Evolutionary conservation across 1,140 invertebrate species (phyloP).

Genomic region (Halictus rubicundus): DNA sequence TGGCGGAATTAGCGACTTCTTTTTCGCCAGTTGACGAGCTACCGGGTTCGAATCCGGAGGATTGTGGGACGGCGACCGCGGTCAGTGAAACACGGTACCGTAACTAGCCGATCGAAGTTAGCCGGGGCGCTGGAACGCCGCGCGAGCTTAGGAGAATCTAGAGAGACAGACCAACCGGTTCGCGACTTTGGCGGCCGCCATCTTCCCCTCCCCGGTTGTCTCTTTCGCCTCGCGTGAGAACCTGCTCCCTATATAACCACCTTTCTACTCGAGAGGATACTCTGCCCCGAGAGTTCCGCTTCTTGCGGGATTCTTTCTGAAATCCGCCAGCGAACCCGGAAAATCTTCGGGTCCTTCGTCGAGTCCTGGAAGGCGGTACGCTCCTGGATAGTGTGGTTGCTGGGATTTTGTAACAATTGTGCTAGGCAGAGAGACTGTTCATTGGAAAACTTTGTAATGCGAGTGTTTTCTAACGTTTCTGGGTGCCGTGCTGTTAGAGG

Average conservation of each 20-base stretch:
- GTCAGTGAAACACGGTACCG: constrained; percentile 33
- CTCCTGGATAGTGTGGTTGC: neutral
- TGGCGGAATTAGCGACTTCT: no score
- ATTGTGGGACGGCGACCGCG: constrained; percentile 24
- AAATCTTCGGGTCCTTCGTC: constrained; percentile 7
- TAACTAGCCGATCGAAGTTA: constrained; percentile 41
- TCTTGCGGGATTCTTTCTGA: constrained; percentile 55
- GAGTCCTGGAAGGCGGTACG: neutral
- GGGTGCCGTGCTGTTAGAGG: no score
- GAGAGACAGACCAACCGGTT: constrained; percentile 76
- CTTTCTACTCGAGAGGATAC: constrained; percentile 54
- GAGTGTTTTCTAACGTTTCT: no score
- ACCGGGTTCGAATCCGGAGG: neutral
- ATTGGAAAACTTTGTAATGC: no score
- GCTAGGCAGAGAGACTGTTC: no score
- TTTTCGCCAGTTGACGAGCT: neutral
- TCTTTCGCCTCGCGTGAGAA: constrained; percentile 73
- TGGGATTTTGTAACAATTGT: no score
- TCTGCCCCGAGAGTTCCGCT: constrained; percentile 60
- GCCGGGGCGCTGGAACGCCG: constrained; percentile 36
- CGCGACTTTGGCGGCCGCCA: constrained; percentile 76
- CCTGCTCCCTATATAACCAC: constrained; percentile 68
- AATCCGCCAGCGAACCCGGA: neutral
- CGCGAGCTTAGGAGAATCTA: constrained; percentile 69
- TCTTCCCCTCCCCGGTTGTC: constrained; percentile 74